Conservation (phyloP, 2,888 invertebrate genomes). For the Rotaria macrura region DNA sequence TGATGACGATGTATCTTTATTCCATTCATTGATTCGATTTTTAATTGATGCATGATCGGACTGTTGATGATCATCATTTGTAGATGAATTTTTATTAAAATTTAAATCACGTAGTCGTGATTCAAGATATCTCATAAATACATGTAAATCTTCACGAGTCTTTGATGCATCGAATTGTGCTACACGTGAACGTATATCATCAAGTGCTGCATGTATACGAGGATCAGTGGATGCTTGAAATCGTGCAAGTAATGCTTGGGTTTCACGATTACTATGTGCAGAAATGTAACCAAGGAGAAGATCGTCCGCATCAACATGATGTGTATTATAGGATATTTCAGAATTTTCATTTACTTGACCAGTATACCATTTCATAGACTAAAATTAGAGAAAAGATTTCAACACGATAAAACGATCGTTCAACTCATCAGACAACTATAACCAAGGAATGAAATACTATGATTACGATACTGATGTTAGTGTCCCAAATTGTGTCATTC, state of each 20-base stretch:
- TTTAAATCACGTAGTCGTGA: background rate
- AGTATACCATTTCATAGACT: slow-evolving; percentile 18
- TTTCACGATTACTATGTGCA: background rate
- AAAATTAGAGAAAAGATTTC: background rate
- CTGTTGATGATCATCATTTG: background rate
- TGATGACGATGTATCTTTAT: background rate
- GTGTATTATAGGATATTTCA: background rate
- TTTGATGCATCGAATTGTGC: background rate
- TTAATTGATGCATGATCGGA: background rate
- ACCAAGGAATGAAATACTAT: no score
- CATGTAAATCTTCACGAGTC: background rate
- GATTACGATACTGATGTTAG: no score
- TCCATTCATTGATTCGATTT: background rate
- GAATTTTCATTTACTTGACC: slow-evolving; percentile 10
- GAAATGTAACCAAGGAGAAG: background rate
- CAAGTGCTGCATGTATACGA: slow-evolving; percentile 4
- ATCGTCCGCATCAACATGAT: background rate
- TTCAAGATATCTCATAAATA: slow-evolving; percentile 12
- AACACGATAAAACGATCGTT: no score
- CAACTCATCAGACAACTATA: no score
- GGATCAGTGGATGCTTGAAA: background rate
- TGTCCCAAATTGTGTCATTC: no score
- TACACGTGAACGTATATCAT: background rate
- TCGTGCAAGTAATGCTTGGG: background rate
- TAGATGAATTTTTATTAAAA: background rate